phyloP scores from a whole-genome alignment of 2,113 vertebrate genomes.

The Poeciliopsis prolifica region DNA sequence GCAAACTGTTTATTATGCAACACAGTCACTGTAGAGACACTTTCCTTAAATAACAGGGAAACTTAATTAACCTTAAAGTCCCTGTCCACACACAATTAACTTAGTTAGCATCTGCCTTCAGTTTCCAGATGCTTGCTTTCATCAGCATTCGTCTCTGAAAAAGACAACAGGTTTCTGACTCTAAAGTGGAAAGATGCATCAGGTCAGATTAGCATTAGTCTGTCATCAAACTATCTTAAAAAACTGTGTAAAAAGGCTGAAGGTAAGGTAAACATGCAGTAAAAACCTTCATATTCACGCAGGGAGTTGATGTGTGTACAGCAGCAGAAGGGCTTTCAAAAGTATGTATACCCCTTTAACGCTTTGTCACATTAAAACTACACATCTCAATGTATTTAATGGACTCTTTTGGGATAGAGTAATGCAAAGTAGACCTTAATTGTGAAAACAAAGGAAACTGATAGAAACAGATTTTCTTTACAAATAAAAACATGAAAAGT shows the following conservation, averaged over 20 bases:
- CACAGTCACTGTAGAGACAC: not conserved
- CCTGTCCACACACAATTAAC: slow-evolving; percentile 25
- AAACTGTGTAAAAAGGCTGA: not conserved
- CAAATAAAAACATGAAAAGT: not conserved
- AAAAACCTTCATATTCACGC: not conserved
- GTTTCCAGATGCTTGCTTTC: not conserved
- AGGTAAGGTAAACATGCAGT: not conserved
- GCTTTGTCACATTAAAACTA: not conserved
- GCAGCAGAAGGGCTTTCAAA: not conserved
- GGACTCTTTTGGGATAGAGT: not conserved
- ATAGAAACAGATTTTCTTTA: not conserved
- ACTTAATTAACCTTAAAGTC: slow-evolving; percentile 8
- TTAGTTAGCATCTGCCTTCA: slow-evolving; percentile 16
- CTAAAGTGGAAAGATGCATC: not conserved
- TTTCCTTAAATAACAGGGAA: slow-evolving; percentile 1
- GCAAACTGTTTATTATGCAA: not conserved
- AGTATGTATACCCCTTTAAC: not conserved
- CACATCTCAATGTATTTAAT: not conserved
- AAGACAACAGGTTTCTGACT: not conserved
- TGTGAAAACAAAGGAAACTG: too few species aligned
- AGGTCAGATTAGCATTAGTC: not conserved
- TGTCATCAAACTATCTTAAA: not conserved
- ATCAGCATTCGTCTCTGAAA: not conserved
- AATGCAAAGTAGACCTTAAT: too few species aligned
- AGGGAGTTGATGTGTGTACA: not conserved